Conservation (phyloP, 2,888 invertebrate species). For the Itoplectis maculator region DNA sequence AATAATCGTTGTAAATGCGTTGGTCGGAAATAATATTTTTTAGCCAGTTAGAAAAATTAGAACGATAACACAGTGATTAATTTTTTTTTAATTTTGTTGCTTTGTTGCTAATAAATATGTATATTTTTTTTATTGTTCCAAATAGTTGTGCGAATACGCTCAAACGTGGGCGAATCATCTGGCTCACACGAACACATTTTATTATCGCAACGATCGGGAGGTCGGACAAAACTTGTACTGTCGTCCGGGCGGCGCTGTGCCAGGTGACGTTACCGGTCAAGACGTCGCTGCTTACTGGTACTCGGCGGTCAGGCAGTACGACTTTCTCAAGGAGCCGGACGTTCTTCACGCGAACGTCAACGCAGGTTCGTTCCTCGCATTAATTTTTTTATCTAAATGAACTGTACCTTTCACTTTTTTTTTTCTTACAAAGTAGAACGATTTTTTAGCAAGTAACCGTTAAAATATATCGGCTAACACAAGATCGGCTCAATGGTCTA, state of each 20-base stretch:
- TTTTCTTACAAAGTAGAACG: conserved; percentile 2
- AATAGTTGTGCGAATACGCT: conserved; percentile 91
- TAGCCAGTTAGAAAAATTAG: no score
- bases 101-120: neutral
- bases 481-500: conserved; percentile 79
- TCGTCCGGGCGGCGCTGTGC: conserved; percentile 88
- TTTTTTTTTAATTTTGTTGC: no score
- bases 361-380: conserved; percentile 88
- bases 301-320: conserved; percentile 91
- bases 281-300: conserved; percentile 94
- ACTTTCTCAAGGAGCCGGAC: conserved; percentile 90
- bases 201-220: conserved; percentile 91
- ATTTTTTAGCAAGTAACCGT: neutral
- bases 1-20: no score
- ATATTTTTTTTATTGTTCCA: conserved; percentile 74
- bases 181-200: conserved; percentile 92
- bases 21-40: no score
- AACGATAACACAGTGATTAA: no score
- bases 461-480: neutral
- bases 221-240: conserved; percentile 93
- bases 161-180: conserved; percentile 96
- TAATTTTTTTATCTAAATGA: no score
- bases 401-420: no score
- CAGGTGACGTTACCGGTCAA: conserved; percentile 91
- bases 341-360: conserved; percentile 92